Evolutionary conservation across 2,888 invertebrate genomes (phyloP).

Genomic region (Helleia helle): DNA sequence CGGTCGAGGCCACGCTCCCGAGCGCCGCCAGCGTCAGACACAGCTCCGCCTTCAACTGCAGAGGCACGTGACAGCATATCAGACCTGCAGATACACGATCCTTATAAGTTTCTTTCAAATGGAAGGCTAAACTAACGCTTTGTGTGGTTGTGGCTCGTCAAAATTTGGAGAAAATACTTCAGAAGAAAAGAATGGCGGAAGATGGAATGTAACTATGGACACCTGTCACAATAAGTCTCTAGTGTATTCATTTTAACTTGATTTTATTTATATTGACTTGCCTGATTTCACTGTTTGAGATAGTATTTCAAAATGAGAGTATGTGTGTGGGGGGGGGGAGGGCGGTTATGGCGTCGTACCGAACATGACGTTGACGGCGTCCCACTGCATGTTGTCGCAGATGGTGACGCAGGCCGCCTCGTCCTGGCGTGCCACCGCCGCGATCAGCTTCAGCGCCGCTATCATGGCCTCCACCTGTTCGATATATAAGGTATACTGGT

Average conservation of each 20-base stretch:
- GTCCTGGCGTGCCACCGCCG: slow-evolving; percentile 85
- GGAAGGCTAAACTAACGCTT: too few relatives aligned
- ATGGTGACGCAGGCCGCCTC: slow-evolving; percentile 86
- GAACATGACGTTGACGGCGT: slow-evolving; percentile 84
- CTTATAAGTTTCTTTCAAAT: too few relatives aligned
- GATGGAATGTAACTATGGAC: too few relatives aligned
- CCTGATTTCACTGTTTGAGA: too few relatives aligned
- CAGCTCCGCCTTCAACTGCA: slow-evolving; percentile 88
- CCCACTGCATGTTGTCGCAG: slow-evolving; percentile 92
- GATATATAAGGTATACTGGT: too few relatives aligned
- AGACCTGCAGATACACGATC: slow-evolving; percentile 80
- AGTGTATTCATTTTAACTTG: too few relatives aligned
- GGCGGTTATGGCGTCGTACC: too few relatives aligned
- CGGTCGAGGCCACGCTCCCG: slow-evolving; percentile 83
- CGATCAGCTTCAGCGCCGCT: slow-evolving; percentile 85
- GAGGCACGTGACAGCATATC: slow-evolving; percentile 89
- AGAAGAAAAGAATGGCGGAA: too few relatives aligned
- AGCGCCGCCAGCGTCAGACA: slow-evolving; percentile 85
- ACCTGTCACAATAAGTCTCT: too few relatives aligned
- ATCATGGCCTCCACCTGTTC: slow-evolving; percentile 83
- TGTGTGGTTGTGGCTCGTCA: too few relatives aligned
- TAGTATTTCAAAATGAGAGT: not conserved
- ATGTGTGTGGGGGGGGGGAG: not conserved
- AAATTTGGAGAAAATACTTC: too few relatives aligned
- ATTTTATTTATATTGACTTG: too few relatives aligned